These are phyloP conservation scores for Antedon mediterranea DNA, from an alignment of 53 echinoderm and acorn worm species.

Conservation along the genomic window DNA sequence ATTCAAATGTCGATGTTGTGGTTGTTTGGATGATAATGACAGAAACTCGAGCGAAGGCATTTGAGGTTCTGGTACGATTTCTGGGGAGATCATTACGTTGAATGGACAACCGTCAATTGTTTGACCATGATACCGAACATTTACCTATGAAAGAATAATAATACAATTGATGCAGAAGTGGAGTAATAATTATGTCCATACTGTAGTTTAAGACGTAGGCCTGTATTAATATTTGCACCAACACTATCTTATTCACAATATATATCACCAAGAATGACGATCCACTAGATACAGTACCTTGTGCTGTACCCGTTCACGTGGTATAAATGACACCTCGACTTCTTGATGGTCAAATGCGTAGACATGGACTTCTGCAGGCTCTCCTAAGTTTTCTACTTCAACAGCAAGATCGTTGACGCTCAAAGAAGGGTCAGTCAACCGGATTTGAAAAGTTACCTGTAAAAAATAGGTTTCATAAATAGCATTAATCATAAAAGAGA, in stretches of 20 bases:
- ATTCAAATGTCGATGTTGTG: too few relatives aligned
- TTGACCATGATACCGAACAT: conserved; percentile 57
- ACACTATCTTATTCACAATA: too few relatives aligned
- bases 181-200: too few relatives aligned
- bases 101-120: conserved; percentile 57
- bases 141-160: conserved; percentile 28
- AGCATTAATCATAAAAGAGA: too few relatives aligned
- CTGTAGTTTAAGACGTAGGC: too few relatives aligned
- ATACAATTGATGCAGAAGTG: too few relatives aligned
- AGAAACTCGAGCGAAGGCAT: neutral
- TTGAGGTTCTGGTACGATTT: conserved; percentile 27
- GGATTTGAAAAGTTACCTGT: neutral
- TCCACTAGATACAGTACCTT: too few relatives aligned
- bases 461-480: neutral
- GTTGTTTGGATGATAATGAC: neutral
- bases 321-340: neutral
- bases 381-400: neutral
- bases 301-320: neutral
- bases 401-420: neutral
- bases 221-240: too few relatives aligned
- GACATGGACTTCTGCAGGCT: neutral
- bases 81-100: conserved; percentile 42
- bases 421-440: neutral
- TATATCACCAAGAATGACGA: too few relatives aligned
- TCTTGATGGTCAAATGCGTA: neutral